Conservation (phyloP, 2,888 invertebrate genomes). For the Pemphredon lugubris region DNA sequence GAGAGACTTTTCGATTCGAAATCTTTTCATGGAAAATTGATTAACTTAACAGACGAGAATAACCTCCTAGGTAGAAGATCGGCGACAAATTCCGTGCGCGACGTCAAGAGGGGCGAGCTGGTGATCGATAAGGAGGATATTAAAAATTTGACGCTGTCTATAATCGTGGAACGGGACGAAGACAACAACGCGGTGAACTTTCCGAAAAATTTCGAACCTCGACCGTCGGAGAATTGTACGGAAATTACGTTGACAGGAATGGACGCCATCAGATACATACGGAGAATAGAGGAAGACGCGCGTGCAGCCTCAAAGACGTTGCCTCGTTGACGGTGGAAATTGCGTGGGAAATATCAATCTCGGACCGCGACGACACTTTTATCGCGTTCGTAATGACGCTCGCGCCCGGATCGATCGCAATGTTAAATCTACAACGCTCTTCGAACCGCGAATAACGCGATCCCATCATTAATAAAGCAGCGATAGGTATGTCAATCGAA, state of each 20-base stretch:
- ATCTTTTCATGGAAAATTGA: no score
- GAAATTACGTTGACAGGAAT: conserved; percentile 63
- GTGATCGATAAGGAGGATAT: conserved; percentile 66
- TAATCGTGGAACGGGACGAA: conserved; percentile 65
- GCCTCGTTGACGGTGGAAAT: conserved; percentile 11
- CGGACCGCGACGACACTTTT: background rate
- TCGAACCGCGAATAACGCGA: conserved; percentile 11
- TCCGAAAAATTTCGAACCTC: conserved; percentile 65
- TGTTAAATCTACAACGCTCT: conserved; percentile 25
- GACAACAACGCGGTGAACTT: conserved; percentile 57
- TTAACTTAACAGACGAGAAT: no score
- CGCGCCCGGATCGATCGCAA: conserved; percentile 3
- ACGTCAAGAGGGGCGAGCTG: conserved; percentile 35
- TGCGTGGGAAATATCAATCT: no score
- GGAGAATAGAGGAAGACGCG: conserved; percentile 61
- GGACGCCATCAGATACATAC: conserved; percentile 67
- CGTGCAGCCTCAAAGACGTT: conserved; percentile 26
- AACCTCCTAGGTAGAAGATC: background rate
- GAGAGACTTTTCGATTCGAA: no score
- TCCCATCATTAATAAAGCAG: conserved; percentile 25
- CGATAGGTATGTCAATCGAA: conserved; percentile 22
- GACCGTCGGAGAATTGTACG: conserved; percentile 59
- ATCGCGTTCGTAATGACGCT: background rate
- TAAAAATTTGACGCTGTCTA: conserved; percentile 62
- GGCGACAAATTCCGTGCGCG: background rate